Base-by-base conservation (phyloP, 2,888 invertebrate species). In the Lasioglossum figueresi region DNA sequence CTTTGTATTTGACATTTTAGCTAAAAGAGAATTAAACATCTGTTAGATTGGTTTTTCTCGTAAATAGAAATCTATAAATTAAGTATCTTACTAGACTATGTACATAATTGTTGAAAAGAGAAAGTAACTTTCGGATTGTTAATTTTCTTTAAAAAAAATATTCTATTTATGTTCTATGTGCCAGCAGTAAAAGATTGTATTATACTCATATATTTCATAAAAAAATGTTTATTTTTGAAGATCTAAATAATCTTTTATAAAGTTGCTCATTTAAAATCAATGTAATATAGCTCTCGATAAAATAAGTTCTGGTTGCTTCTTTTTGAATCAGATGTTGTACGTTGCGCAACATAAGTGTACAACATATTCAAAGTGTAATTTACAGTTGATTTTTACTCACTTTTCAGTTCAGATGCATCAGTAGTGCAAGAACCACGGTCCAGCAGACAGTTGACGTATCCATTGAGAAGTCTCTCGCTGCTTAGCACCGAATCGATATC, bases 341-440 rank as follows among this genome's bases (percentile, higher is more conserved):
- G 4, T n/a, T n/a, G 10, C 0, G 19, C 23, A 8, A 52, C 8
- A 8, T 2, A 23, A 48, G 1, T 52, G 0, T 52, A 52, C 52
- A 8, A 52, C 8, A 52, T 23, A 52, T 52, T 52, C 23, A 23
- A 52, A 52, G 23, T 2, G 52, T 52, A 23, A 8, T 52, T 23
- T 23, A 52, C 52, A 52, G 8, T 10, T 52, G 1, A 23, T 8
- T 23, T 52, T 52, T 6, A 78, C 96, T 96, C 94, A 97, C 97
- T 96, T 95, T 97, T 97, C 0, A 98, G 94, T 94, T 97, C 97
- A 88, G 96, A 96, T 70, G 96, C 97, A 92, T 97, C 97, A 2
- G 97, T 95, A 1, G 96, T 97, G 93, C 97, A 97, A 74, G 96
- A 96, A 45, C 96, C 97, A 85, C 95, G 95, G 5, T 96, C 96